Evolutionary conservation across 1,140 invertebrate species (phyloP).

Genomic region (Trissolcus basalis): DNA sequence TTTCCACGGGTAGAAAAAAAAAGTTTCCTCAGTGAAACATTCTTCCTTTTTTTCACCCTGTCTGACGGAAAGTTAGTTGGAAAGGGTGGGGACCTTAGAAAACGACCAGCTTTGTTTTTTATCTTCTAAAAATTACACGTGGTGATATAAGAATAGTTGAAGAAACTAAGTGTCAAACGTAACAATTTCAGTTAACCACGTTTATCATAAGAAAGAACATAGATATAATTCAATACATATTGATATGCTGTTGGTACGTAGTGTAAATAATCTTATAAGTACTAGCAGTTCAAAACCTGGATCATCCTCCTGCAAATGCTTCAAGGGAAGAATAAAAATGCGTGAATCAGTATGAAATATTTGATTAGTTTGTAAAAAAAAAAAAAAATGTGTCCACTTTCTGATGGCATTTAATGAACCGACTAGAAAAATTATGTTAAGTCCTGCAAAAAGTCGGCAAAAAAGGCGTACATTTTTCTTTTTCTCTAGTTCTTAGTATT

Average conservation of each 20-base stretch:
- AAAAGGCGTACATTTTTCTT: slow-evolving; percentile 53
- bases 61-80: too few relatives aligned
- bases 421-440: slow-evolving; percentile 50
- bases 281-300: slow-evolving; percentile 76
- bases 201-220: slow-evolving; percentile 71
- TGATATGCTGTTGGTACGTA: slow-evolving; percentile 68
- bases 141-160: slow-evolving; percentile 67
- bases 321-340: slow-evolving; percentile 75
- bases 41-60: too few relatives aligned
- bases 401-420: slow-evolving; percentile 49
- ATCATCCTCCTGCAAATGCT: slow-evolving; percentile 77
- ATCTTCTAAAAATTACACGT: slow-evolving; percentile 67
- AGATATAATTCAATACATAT: slow-evolving; percentile 70
- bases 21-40: not conserved
- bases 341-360: slow-evolving; percentile 68
- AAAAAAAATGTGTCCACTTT: slow-evolving; percentile 55
- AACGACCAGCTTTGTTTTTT: slow-evolving; percentile 61
- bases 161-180: slow-evolving; percentile 66
- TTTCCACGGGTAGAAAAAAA: too few relatives aligned
- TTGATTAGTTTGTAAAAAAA: slow-evolving; percentile 68
- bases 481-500: too few relatives aligned
- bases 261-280: slow-evolving; percentile 71
- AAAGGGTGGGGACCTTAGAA: slow-evolving; percentile 3
- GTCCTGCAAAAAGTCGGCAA: slow-evolving; percentile 69
- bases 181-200: slow-evolving; percentile 71